Evolutionary conservation across 1,140 invertebrate genomes (phyloP), one percentile per base, ranked within the genome.

Genomic region (Drosophila rhopaloa): DNA sequence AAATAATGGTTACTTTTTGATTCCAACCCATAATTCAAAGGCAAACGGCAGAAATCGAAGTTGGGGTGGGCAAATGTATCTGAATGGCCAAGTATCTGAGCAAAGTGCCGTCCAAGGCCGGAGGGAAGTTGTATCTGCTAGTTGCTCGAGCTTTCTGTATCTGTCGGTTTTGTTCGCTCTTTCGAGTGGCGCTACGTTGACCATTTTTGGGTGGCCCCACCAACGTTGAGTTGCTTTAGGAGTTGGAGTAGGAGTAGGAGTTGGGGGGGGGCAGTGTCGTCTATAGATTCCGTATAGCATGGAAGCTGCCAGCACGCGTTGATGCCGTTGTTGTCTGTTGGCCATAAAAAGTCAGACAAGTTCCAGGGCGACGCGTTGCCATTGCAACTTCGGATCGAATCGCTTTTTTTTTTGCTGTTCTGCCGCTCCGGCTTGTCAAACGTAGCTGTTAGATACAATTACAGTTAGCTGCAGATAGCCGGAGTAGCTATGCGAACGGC

Each of bases 1-100:
- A 82, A 86, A 86, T 86, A 88, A 86, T 86, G 83, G 83, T 82
- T 83, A 71, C 79, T 77, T 88, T 88, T 86, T 88, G 83, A 88
- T 79, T 82, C 63, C 83, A 56, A 79, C 58, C 83, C 72, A 88
- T 88, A 86, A 88, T 82, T 86, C 82, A 86, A 70, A 79, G 77
- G 77, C 74, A 73, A 53, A 60, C 63, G 59, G 47, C 59, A 73
- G 40, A 27, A 55, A 43, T 38, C 16, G 54, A 47, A 62, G 38
- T 47, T 35, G 19, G 29, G 46, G 57, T 63, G 65, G 65, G 16
- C 63, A 24, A 50, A 41, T 41, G 58, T 35, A 50, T 67, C 59
- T 63, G 48, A 27, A n/a, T 29, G 40, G 32, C 47, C 47, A 48
- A 55, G 62, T 41, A 66, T 48, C 54, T 58, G 32, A 37, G 9